Evolutionary conservation across 1,140 invertebrate genomes (phyloP), one percentile per base, ranked within the genome.

Genomic region (Chironomus tepperi): DNA sequence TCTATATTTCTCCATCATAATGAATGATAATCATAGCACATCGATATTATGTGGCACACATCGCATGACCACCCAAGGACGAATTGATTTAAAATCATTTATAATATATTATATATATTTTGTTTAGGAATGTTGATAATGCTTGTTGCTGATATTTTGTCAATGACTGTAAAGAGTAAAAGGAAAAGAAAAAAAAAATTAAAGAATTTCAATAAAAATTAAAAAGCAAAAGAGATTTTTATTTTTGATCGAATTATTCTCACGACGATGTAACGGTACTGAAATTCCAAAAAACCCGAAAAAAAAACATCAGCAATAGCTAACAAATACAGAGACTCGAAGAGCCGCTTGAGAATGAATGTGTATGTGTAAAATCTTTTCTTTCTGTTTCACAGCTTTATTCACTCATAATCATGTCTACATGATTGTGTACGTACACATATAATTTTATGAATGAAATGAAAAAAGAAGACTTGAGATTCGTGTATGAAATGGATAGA

Each of bases 231-330:
- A 47, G 15, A 15, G 43, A 9, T 47, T 47, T 47, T 47, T 47
- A 12, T 7, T 8, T 16, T 16, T 21, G 19, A 70, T 70, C 65
- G 65, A 70, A 70, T 70, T 70, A 16, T 70, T 70, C 65, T 70
- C 65, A 70, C 65, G 65, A 70, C 65, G 65, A 70, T 70, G 65
- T 70, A 70, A 70, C 65, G 65, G 65, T 70, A 70, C 65, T 19
- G 65, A 70, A 70, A 70, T 70, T 70, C 65, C 65, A 70, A 70
- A 70, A 70, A 70, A 70, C 65, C 65, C 65, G 65, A 70, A 70
- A 67, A 67, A 7, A 70, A 70, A 70, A 16, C 47, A n/a, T 57
- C 47, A 57, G 47, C 47, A 57, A 12, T 57, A 57, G 47, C n/a
- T 57, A 12, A 57, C 47, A 57, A 10, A 57, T 57, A 57, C 47